Conservation (phyloP, 2,888 invertebrate genomes). For the Zygaena filipendulae region DNA sequence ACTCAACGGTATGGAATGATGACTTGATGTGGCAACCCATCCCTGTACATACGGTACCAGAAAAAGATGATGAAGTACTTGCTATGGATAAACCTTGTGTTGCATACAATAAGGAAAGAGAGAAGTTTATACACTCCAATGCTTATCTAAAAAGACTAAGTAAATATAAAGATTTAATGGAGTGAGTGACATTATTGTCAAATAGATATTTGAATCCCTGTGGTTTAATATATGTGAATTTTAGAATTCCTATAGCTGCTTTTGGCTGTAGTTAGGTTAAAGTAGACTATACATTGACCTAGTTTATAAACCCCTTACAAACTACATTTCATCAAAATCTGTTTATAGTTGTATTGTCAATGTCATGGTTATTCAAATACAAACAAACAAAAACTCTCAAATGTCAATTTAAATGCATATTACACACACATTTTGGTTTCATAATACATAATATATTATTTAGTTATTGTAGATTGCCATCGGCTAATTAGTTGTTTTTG, state of each 20-base stretch:
- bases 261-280: neutral
- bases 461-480: too few relatives aligned
- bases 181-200: conserved; percentile 43
- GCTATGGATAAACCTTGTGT: conserved; percentile 73
- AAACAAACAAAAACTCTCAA: too few relatives aligned
- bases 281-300: neutral
- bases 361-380: too few relatives aligned
- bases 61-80: conserved; percentile 70
- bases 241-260: neutral
- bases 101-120: conserved; percentile 68
- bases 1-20: conserved; percentile 69
- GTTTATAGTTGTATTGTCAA: too few relatives aligned
- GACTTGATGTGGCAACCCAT: conserved; percentile 80
- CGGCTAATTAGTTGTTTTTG: too few relatives aligned
- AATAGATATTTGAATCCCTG: too few relatives aligned
- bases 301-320: too few relatives aligned
- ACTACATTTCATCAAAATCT: too few relatives aligned
- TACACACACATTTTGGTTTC: too few relatives aligned
- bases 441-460: too few relatives aligned
- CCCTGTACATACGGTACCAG: conserved; percentile 77
- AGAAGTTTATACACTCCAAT: conserved; percentile 54
- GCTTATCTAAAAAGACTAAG: conserved; percentile 65
- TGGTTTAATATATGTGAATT: too few relatives aligned
- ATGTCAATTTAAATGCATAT: too few relatives aligned
- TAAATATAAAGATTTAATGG: conserved; percentile 71